Evolutionary conservation across 2,797 vertebrate genomes (phyloP).

Genomic region (Pantherophis vulpinus): DNA sequence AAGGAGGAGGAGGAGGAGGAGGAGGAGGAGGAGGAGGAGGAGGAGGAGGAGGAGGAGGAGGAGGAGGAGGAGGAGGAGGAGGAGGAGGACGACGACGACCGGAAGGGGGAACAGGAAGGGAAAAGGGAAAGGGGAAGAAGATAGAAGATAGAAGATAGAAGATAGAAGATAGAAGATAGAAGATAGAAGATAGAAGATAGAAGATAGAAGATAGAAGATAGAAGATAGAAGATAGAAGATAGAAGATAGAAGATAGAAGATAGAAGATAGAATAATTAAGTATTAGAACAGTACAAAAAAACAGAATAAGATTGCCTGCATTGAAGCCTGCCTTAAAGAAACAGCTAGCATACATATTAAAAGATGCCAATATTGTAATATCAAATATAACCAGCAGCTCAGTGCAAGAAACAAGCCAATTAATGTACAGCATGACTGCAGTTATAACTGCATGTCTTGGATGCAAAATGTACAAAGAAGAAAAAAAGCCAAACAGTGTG

Average conservation of each 20-base stretch:
- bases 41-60: not conserved
- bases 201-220: no score
- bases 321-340: not conserved
- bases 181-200: no score
- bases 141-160: no score
- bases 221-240: no score
- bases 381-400: not conserved
- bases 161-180: no score
- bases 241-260: no score
- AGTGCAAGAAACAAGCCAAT: not conserved
- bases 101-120: accelerated
- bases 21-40: not conserved
- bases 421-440: not conserved
- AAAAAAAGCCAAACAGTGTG: not conserved
- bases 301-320: not conserved
- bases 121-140: no score
- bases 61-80: no score
- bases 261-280: no score
- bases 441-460: not conserved
- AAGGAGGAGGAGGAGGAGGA: not conserved
- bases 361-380: not conserved
- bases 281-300: no score
- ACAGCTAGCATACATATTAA: not conserved
- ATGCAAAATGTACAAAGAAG: not conserved
- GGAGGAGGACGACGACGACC: no score